Base-by-base conservation (phyloP, 2,888 invertebrate species). In the Microctonus brassicae region DNA sequence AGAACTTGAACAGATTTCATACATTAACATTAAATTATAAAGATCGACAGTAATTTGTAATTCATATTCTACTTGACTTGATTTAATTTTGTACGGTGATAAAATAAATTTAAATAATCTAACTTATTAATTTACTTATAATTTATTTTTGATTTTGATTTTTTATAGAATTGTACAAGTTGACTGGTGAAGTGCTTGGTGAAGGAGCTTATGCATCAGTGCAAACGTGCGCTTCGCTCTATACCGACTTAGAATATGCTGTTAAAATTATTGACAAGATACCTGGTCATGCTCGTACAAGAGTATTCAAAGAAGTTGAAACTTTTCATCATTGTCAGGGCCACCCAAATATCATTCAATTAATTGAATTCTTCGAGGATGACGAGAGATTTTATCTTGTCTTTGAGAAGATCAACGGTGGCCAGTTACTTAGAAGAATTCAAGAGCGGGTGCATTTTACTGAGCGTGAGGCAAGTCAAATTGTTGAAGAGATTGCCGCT, bases 261-360 rank as follows among this genome's bases (percentile, higher is more conserved):
- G 99, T 99, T 78, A 99, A 99, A 91, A 95, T 97, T 84, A 97
- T 98, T 86, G 96, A 97, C 89, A 98, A 98, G 89, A 95, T 95
- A 85, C 96, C 96, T 79, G 96, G 96, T 78, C 97, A 97, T 90
- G 96, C 96, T 84, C 93, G 98, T 82, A 95, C 94, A 84, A 92
- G 98, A 86, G 96, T 99, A 83, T 97, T 98, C 91, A 96, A 97
- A 83, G 99, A 99, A 89, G 98, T 99, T 85, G 98, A 99, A 90
- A 98, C 97, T 79, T 98, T 99, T 92, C 97, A 98, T 90, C 95
- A 98, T 89, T 99, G 98, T 90, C 95, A 96, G 89, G 97, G 97
- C 81, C 98, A 99, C 90, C 95, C 96, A 75, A 97, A 98, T 89
- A 98, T 99, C 89, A 95, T 99, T 88, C 97, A 98, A 90, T 92